Conservation (phyloP, 2,888 invertebrate genomes). For the Meiosimyza platycephala region DNA sequence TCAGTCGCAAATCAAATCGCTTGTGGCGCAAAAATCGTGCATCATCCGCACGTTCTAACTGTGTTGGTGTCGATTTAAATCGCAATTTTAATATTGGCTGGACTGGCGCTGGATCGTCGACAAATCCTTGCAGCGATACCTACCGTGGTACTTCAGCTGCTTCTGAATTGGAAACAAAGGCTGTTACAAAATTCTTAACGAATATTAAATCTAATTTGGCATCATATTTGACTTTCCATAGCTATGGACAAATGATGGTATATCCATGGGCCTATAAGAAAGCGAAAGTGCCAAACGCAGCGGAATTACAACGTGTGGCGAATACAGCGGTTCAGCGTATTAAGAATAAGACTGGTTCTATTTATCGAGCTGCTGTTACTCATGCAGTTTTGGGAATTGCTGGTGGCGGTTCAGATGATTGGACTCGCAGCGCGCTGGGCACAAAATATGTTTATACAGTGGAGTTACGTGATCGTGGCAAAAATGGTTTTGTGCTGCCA, state of each 20-base stretch:
- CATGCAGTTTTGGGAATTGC: slow-evolving; percentile 62
- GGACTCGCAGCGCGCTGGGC: slow-evolving; percentile 57
- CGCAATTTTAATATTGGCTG: slow-evolving; percentile 90
- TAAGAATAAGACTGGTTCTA: slow-evolving; percentile 54
- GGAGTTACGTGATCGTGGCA: slow-evolving; percentile 62
- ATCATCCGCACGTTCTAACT: slow-evolving; percentile 65
- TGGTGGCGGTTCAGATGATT: slow-evolving; percentile 66
- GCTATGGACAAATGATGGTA: slow-evolving; percentile 70
- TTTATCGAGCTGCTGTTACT: slow-evolving; percentile 57
- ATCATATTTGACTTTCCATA: slow-evolving; percentile 82
- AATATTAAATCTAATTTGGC: slow-evolving; percentile 70
- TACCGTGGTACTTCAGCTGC: slow-evolving; percentile 81
- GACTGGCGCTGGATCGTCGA: slow-evolving; percentile 76
- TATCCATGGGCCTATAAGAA: slow-evolving; percentile 65
- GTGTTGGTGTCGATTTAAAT: slow-evolving; percentile 84
- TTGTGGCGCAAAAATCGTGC: slow-evolving; percentile 85
- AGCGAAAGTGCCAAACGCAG: slow-evolving; percentile 56
- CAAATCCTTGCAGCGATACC: slow-evolving; percentile 80
- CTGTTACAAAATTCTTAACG: slow-evolving; percentile 70
- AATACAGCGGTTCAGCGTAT: slow-evolving; percentile 58
- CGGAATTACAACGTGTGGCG: slow-evolving; percentile 56
- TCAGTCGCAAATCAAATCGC: slow-evolving; percentile 81
- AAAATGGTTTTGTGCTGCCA: slow-evolving; percentile 60
- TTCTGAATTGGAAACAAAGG: slow-evolving; percentile 86
- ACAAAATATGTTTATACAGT: slow-evolving; percentile 63